Evolutionary conservation across 2,113 vertebrate species (phyloP).

Genomic region (Solea solea): DNA sequence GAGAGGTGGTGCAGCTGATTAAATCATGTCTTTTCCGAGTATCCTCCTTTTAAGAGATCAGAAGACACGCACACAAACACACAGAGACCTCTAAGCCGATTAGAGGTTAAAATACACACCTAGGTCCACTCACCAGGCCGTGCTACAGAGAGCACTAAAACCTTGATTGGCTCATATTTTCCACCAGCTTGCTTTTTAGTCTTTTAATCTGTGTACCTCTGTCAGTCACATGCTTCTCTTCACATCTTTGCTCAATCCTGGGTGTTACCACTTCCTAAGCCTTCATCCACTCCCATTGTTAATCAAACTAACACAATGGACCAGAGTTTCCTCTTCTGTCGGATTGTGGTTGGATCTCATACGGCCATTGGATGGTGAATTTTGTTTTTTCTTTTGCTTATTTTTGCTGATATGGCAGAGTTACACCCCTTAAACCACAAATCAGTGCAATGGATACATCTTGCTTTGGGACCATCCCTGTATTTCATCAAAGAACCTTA

Average conservation of each 20-base stretch:
- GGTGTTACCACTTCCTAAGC: conserved; percentile 53
- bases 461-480: too few relatives aligned
- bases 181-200: conserved; percentile 24
- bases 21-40: conserved; percentile 15
- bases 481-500: conserved; percentile 1
- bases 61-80: conserved; percentile 1
- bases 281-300: conserved; percentile 48
- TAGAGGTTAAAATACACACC: conserved; percentile 23
- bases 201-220: conserved; percentile 17
- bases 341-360: conserved; percentile 36
- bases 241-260: conserved; percentile 41
- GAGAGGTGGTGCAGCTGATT: conserved; percentile 4
- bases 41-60: conserved; percentile 18
- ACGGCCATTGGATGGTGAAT: conserved; percentile 41
- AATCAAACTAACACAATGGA: conserved; percentile 59
- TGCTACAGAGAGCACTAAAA: conserved; percentile 1
- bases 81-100: conserved; percentile 18
- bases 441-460: too few relatives aligned
- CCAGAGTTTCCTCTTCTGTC: conserved; percentile 57
- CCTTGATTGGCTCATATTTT: conserved; percentile 22
- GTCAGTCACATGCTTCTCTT: conserved; percentile 35
- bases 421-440: too few relatives aligned
- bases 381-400: background rate
- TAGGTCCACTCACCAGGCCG: background rate
- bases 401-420: too few relatives aligned